Evolutionary conservation across 2,888 invertebrate genomes (phyloP).

Genomic region (Panorpa germanica): DNA sequence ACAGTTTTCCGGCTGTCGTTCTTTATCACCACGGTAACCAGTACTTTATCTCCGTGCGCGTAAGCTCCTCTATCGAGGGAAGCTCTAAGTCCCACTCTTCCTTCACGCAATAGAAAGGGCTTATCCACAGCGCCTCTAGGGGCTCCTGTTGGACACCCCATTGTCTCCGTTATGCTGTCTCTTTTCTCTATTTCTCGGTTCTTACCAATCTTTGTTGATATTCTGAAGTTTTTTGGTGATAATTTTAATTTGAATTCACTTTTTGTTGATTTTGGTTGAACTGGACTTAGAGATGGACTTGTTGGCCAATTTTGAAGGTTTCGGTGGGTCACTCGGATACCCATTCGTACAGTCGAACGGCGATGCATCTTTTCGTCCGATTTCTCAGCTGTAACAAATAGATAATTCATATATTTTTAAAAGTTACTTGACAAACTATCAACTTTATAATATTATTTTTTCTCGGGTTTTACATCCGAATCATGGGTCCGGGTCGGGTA

Average conservation of each 20-base stretch:
- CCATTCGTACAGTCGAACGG: conserved; percentile 66
- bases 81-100: conserved; percentile 59
- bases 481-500: too few relatives aligned
- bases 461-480: too few relatives aligned
- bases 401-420: conserved; percentile 2
- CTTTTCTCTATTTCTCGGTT: conserved; percentile 23
- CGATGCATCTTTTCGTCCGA: conserved; percentile 67
- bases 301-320: too few relatives aligned
- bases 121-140: conserved; percentile 57
- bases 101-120: conserved; percentile 72
- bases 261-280: conserved; percentile 1
- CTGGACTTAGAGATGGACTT: too few relatives aligned
- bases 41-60: conserved; percentile 63
- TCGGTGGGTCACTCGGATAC: conserved; percentile 62
- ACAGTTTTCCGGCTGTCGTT: conserved; percentile 76
- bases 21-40: conserved; percentile 50
- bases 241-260: conserved; percentile 20
- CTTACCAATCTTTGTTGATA: conserved; percentile 23
- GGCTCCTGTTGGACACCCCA: too few relatives aligned
- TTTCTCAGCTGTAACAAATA: conserved; percentile 44
- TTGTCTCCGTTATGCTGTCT: too few relatives aligned
- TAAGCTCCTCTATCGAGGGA: conserved; percentile 67
- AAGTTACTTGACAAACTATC: background rate
- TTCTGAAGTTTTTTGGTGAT: conserved; percentile 23
- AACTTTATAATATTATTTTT: too few relatives aligned